Evolutionary conservation across 2,113 vertebrate species (phyloP).

Genomic region (Grus americana): DNA sequence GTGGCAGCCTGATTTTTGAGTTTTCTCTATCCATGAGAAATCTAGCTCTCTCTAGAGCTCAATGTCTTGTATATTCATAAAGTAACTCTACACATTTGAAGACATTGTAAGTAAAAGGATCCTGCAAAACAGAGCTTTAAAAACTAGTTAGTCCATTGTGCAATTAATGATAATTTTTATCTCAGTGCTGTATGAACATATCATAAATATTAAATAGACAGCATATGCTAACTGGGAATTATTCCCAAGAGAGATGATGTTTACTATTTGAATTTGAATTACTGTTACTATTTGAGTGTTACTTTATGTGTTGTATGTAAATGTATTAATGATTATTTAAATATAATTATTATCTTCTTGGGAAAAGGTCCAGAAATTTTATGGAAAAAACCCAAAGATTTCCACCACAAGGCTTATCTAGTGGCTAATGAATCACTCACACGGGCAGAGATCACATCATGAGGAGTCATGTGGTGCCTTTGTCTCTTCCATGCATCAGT

Average conservation of each 20-base stretch:
- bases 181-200: not conserved
- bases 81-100: not conserved
- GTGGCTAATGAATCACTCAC: not conserved
- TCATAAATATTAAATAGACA: not conserved
- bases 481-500: not conserved
- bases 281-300: not conserved
- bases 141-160: not conserved
- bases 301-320: not conserved
- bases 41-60: not conserved
- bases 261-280: not conserved
- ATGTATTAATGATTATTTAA: not conserved
- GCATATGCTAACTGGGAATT: not conserved
- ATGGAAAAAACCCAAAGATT: not conserved
- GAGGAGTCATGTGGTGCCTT: not conserved
- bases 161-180: not conserved
- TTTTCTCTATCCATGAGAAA: not conserved
- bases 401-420: not conserved
- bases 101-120: not conserved
- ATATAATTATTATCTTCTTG: not conserved
- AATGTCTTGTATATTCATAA: not conserved
- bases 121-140: not conserved
- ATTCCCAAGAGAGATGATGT: not conserved
- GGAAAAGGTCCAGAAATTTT: not conserved
- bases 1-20: not conserved
- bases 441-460: not conserved